Conservation (phyloP, 30 jellyfish, hydroid and myxozoan genomes). For the Aurelia sp. region DNA sequence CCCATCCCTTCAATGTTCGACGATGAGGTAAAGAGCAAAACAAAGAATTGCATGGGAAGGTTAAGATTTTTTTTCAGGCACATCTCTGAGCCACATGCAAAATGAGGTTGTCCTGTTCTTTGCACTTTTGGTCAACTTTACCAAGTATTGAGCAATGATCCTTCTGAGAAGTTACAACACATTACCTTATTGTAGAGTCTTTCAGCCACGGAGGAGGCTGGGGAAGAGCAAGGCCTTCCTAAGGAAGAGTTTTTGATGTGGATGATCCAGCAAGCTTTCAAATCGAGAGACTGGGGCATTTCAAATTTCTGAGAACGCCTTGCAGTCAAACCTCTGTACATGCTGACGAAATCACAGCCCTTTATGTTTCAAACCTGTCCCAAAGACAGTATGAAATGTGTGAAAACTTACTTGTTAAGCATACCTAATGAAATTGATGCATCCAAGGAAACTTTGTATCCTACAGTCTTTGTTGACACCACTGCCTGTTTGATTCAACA, state of each 20-base stretch:
- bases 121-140: neutral
- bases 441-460: neutral
- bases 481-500: neutral
- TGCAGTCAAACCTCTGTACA: neutral
- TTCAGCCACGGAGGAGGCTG: neutral
- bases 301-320: neutral
- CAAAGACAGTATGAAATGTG: neutral
- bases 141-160: neutral
- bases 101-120: neutral
- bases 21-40: neutral
- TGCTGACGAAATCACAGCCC: neutral
- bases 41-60: neutral
- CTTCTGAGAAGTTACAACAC: neutral
- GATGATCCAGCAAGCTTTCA: neutral
- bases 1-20: neutral
- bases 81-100: neutral
- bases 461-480: neutral
- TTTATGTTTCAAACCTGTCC: neutral
- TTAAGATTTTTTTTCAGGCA: neutral
- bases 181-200: neutral
- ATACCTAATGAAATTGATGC: neutral
- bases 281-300: neutral
- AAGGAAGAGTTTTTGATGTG: neutral
- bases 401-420: neutral
- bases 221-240: neutral